A percentile compares a stretch with the other conserved stretches of the same genome.
phyloP scores from a whole-genome alignment of 2,888 invertebrate genomes.

The Mesochorus sp. region DNA sequence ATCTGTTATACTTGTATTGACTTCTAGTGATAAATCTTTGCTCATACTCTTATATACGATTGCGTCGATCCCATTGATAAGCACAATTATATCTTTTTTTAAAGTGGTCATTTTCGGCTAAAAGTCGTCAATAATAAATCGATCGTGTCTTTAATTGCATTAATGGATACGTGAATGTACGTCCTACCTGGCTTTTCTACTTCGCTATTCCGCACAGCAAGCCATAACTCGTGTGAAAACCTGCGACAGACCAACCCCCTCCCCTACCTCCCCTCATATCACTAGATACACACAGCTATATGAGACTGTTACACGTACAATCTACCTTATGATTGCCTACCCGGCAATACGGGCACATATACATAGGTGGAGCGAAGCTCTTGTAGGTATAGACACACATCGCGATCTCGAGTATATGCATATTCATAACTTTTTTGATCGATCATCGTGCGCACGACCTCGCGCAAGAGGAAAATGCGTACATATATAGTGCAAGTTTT shows the following conservation, averaged over 20 bases:
- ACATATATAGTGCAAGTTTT: constrained; percentile 74
- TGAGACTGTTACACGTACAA: constrained; percentile 32
- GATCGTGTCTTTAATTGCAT: constrained; percentile 40
- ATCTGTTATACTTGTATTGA: too few relatives aligned
- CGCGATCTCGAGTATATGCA: constrained; percentile 69
- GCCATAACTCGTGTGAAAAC: constrained; percentile 43
- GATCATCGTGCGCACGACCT: constrained; percentile 75
- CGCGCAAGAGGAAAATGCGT: constrained; percentile 75
- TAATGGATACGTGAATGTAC: not conserved
- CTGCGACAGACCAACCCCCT: constrained; percentile 30
- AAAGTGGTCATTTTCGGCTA: not conserved
- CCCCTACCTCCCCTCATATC: constrained; percentile 18
- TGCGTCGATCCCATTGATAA: too few relatives aligned
- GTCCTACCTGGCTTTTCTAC: constrained; percentile 27
- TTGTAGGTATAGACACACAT: constrained; percentile 22
- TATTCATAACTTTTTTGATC: constrained; percentile 80
- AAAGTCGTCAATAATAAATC: constrained; percentile 54
- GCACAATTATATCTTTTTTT: too few relatives aligned
- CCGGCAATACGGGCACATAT: constrained; percentile 31
- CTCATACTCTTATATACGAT: too few relatives aligned
- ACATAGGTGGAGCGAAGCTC: constrained; percentile 2
- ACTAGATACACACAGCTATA: constrained; percentile 13
- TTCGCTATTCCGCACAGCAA: constrained; percentile 24
- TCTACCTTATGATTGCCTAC: constrained; percentile 34
- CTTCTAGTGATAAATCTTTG: too few relatives aligned